Evolutionary conservation across 2,888 invertebrate genomes (phyloP).

Genomic region (Phlogophora meticulosa): DNA sequence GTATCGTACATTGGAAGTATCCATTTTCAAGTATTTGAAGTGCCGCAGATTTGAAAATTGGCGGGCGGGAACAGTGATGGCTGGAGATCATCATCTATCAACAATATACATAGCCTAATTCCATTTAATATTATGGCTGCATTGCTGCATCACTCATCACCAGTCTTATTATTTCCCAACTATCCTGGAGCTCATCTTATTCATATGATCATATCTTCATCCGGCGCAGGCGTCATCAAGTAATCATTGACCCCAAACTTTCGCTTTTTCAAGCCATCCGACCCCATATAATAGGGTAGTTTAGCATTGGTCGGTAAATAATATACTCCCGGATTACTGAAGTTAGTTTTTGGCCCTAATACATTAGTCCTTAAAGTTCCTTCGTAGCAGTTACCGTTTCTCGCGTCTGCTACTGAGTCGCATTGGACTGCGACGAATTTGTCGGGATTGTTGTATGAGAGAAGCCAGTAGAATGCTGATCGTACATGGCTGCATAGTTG

Average conservation of each 20-base stretch:
- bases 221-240: constrained; percentile 76
- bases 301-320: constrained; percentile 79
- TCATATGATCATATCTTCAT: constrained; percentile 74
- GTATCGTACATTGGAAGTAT: too few species aligned
- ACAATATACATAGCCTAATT: neutral
- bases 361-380: constrained; percentile 71
- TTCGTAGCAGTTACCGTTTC: constrained; percentile 80
- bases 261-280: constrained; percentile 74
- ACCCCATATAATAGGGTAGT: constrained; percentile 79
- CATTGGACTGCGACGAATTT: constrained; percentile 81
- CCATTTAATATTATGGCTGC: neutral
- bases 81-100: neutral
- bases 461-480: constrained; percentile 79
- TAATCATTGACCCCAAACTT: constrained; percentile 77
- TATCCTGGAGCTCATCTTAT: neutral
- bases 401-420: constrained; percentile 74
- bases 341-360: constrained; percentile 82
- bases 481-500: constrained; percentile 84
- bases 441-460: constrained; percentile 75
- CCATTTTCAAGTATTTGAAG: too few species aligned
- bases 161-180: neutral
- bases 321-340: constrained; percentile 81
- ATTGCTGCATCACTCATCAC: neutral
- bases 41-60: neutral
- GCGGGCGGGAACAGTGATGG: neutral